phyloP scores from a whole-genome alignment of 2,797 vertebrate genomes.

The Scomberomorus guttatus region DNA sequence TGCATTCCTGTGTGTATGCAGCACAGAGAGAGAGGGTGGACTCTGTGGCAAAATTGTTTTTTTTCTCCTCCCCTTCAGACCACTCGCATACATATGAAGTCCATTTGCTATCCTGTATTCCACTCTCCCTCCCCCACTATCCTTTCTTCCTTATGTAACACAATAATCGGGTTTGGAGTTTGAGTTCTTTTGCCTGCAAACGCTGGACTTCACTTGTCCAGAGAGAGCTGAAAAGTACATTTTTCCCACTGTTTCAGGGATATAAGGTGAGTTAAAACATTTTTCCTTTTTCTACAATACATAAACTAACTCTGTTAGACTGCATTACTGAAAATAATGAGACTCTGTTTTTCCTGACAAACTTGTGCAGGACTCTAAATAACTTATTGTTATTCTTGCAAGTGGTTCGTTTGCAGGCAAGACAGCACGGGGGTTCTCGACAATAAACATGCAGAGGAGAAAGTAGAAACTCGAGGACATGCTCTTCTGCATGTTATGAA shows the following conservation, averaged over 20 bases:
- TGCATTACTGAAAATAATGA: neutral
- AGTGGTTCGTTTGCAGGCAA: neutral
- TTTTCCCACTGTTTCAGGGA: constrained; percentile 24
- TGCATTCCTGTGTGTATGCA: neutral
- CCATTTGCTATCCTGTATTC: constrained; percentile 2
- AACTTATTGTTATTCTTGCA: neutral
- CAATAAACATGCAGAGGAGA: neutral
- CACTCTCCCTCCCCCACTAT: constrained; percentile 14
- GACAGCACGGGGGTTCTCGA: neutral
- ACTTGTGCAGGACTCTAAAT: neutral
- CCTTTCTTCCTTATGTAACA: constrained; percentile 50
- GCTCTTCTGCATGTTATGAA: neutral
- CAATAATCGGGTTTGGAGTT: constrained; percentile 41
- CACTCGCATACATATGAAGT: constrained; percentile 19
- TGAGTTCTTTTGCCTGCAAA: constrained; percentile 18
- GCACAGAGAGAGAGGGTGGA: neutral
- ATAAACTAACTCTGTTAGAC: neutral
- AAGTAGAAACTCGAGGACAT: neutral
- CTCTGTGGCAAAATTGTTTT: neutral
- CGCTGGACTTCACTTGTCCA: neutral
- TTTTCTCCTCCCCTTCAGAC: constrained; percentile 3
- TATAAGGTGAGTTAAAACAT: constrained; percentile 52
- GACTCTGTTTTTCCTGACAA: neutral
- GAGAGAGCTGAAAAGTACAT: constrained; percentile 8
- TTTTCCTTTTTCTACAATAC: neutral